Evolutionary conservation across 2,113 vertebrate species (phyloP).

Genomic region (Gambusia holbrooki): DNA sequence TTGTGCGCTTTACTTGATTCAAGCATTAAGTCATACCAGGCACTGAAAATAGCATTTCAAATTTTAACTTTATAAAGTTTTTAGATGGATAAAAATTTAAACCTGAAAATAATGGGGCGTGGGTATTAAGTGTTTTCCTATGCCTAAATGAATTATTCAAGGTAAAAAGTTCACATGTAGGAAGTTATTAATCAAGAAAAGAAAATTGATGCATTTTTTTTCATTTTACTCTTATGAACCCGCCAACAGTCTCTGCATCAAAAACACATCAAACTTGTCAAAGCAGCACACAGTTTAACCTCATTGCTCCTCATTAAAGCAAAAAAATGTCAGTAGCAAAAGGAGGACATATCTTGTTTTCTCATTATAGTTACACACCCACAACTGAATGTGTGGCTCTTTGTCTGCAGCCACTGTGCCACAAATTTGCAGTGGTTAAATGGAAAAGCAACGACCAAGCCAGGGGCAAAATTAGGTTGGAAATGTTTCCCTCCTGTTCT

Average conservation of each 20-base stretch:
- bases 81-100: too few relatives aligned
- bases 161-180: background rate
- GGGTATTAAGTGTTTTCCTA: background rate
- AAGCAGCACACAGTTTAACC: constrained; percentile 1
- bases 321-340: constrained; percentile 21
- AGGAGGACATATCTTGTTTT: constrained; percentile 22
- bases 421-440: constrained; percentile 38
- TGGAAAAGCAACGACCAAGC: constrained; percentile 30
- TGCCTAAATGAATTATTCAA: background rate
- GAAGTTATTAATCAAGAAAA: background rate
- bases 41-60: too few relatives aligned
- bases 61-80: too few relatives aligned
- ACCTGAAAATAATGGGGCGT: background rate
- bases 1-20: too few relatives aligned
- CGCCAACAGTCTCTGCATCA: background rate
- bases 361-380: constrained; percentile 37
- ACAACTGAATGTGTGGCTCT: constrained; percentile 43
- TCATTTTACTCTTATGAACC: background rate
- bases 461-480: constrained; percentile 60
- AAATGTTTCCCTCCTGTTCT: constrained; percentile 16
- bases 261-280: background rate
- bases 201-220: background rate
- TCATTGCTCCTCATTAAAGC: constrained; percentile 11
- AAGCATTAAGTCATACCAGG: too few relatives aligned
- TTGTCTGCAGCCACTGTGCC: constrained; percentile 56